Conservation (phyloP, 2,888 invertebrate genomes). For the Cistogaster globosa region DNA sequence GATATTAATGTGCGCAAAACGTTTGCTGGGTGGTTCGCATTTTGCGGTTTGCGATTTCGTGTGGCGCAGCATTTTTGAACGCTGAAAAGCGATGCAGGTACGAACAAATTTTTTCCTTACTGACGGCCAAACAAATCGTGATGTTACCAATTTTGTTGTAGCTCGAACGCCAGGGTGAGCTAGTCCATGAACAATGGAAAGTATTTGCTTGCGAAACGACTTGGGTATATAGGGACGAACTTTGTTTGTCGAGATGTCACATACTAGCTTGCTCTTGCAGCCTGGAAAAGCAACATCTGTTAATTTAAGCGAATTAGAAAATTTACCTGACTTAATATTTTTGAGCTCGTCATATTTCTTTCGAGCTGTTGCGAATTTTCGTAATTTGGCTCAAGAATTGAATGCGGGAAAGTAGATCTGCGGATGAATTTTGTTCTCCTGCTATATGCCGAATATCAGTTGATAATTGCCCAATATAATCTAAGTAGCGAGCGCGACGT, state of each 20-base stretch:
- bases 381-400: neutral
- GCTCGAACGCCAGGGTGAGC: neutral
- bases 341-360: neutral
- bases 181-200: neutral
- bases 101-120: neutral
- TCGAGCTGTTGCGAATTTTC: neutral
- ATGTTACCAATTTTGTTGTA: neutral
- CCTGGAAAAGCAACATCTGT: neutral
- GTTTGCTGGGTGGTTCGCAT: slow-evolving; percentile 16
- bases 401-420: slow-evolving; percentile 40
- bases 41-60: slow-evolving; percentile 7
- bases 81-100: slow-evolving; percentile 8
- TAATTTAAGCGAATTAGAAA: neutral
- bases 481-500: neutral
- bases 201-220: neutral
- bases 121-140: neutral
- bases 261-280: neutral
- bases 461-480: neutral
- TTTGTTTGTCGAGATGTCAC: neutral
- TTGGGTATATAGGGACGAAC: neutral
- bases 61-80: slow-evolving; percentile 13
- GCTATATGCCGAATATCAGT: neutral
- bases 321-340: neutral
- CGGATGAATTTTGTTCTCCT: neutral
- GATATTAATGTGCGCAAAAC: slow-evolving; percentile 14